A percentile compares a stretch with the other conserved stretches of the same genome.
Evolutionary conservation across 2,797 vertebrate species (phyloP).

Genomic region (Apogon hyalosoma): DNA sequence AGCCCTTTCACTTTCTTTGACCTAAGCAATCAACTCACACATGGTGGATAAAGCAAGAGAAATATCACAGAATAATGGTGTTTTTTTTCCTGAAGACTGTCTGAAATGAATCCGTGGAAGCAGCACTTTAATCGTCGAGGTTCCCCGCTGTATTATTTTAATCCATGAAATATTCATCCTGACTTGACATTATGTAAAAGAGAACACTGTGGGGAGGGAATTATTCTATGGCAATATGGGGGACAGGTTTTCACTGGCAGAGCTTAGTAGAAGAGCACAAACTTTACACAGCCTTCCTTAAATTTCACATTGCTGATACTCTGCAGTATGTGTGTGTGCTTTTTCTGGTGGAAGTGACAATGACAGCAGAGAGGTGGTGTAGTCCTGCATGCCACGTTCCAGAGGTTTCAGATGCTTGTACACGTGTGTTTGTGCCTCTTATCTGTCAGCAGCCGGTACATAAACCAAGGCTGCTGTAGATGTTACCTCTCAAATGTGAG

Average conservation of each 20-base stretch:
- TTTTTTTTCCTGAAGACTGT: constrained; percentile 1
- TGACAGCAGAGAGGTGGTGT: constrained; percentile 21
- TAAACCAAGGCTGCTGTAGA: constrained; percentile 1
- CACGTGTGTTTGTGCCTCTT: constrained; percentile 1
- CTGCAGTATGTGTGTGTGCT: constrained; percentile 27
- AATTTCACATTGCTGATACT: constrained; percentile 40
- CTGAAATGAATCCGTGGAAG: constrained; percentile 6
- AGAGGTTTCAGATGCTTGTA: constrained; percentile 6
- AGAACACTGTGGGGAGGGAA: constrained; percentile 22
- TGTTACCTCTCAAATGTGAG: constrained; percentile 1
- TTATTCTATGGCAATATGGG: constrained; percentile 13
- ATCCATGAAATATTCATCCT: constrained; percentile 48
- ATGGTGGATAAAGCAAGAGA: constrained; percentile 23
- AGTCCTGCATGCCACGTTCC: constrained; percentile 6
- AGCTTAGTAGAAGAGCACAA: constrained; percentile 28
- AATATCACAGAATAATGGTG: constrained; percentile 30
- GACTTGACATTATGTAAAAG: constrained; percentile 36
- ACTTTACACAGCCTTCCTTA: constrained; percentile 25
- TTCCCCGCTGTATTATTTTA: constrained; percentile 37
- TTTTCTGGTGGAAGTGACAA: constrained; percentile 18
- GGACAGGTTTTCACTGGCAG: constrained; percentile 21
- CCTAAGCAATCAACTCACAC: constrained; percentile 24
- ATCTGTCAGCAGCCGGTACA: constrained; percentile 5
- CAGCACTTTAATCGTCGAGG: constrained; percentile 7
- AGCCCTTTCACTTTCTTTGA: constrained; percentile 14